Evolutionary conservation across 2,113 vertebrate genomes (phyloP), one percentile per base, ranked within the genome.

Genomic region (Pluvianellus socialis): DNA sequence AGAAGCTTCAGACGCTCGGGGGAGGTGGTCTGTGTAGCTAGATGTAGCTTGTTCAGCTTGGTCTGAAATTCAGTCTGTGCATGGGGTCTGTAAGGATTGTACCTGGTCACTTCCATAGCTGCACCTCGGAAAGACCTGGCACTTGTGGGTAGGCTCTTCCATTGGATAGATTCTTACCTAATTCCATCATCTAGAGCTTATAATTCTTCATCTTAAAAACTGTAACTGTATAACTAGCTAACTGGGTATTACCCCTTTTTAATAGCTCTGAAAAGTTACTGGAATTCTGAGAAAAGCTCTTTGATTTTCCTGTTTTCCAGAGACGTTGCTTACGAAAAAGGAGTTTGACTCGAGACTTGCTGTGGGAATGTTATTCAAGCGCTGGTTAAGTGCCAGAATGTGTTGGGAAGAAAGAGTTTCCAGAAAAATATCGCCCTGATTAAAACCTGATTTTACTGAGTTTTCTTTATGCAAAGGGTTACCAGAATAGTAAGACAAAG

Each of bases 361-460:
- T 96, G 93, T 97, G 95, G 96, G 94, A 97, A 97, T 52, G 84
- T 95, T 96, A 83, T 95, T 94, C 50, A 42, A 90, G 72, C 63
- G 63, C 84, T 96, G 96, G 95, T 91, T 23, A 88, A 94, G 63
- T 86, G 97, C 95, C 95, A 97, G 96, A 94, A 58, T 86, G 71
- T 49, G 63, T 95, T 94, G 96, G 95, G 97, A 96, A 94, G 91
- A 82, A 95, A 92, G 86, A 93, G 63, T 92, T 97, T 97, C 95
- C 96, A 97, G 95, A 91, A 91, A 96, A 97, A 91, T 89, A 95
- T 91, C 45, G 3, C 45, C 75, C 88, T 97, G 95, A 97, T 97
- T 97, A 96, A 97, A 97, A 95, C 96, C 95, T 97, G 96, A 95
- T 96, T 95, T 91, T 86, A 91, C 96, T 66, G 84, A 85, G 63